Percentiles rank a stretch among this genome's conserved stretches.
Evolutionary conservation across 2,888 invertebrate genomes (phyloP).

Genomic region (Lasius fuliginosus): DNA sequence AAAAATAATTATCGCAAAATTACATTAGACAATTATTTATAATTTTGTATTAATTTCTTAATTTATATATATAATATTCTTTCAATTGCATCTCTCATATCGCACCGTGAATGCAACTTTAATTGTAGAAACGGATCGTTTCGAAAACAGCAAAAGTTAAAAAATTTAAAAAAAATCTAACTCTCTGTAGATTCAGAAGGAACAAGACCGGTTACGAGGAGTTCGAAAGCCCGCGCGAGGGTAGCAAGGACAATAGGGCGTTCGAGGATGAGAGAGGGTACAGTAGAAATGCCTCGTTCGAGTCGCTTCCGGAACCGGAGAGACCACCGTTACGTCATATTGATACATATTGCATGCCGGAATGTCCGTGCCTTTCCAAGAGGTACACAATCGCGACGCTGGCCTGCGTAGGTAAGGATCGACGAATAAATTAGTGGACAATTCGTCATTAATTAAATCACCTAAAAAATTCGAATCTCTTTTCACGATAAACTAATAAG

Average conservation of each 20-base stretch:
- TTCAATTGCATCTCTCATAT: neutral
- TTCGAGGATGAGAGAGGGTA: slow-evolving; percentile 84
- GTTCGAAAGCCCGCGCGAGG: slow-evolving; percentile 86
- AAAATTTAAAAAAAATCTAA: neutral
- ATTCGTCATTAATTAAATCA: neutral
- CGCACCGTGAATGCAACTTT: neutral
- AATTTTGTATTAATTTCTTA: neutral
- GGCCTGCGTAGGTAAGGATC: slow-evolving; percentile 90
- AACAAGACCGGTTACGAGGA: slow-evolving; percentile 86
- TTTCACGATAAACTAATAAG: neutral
- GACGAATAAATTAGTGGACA: neutral
- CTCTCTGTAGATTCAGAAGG: slow-evolving; percentile 63
- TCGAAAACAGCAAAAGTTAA: neutral
- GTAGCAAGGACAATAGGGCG: slow-evolving; percentile 85
- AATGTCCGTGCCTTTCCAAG: slow-evolving; percentile 94
- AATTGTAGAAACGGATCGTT: neutral
- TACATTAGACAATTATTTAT: neutral
- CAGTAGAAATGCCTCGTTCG: slow-evolving; percentile 84
- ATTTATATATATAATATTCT: neutral
- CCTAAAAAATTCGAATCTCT: neutral
- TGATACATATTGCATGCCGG: slow-evolving; percentile 95
- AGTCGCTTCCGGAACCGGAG: slow-evolving; percentile 94
- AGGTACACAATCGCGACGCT: slow-evolving; percentile 95
- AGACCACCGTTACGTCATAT: slow-evolving; percentile 94
- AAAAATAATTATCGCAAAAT: neutral